These are phyloP conservation scores for Lithodes maja DNA, from an alignment of 2,888 invertebrate species.

Conservation along the genomic window DNA sequence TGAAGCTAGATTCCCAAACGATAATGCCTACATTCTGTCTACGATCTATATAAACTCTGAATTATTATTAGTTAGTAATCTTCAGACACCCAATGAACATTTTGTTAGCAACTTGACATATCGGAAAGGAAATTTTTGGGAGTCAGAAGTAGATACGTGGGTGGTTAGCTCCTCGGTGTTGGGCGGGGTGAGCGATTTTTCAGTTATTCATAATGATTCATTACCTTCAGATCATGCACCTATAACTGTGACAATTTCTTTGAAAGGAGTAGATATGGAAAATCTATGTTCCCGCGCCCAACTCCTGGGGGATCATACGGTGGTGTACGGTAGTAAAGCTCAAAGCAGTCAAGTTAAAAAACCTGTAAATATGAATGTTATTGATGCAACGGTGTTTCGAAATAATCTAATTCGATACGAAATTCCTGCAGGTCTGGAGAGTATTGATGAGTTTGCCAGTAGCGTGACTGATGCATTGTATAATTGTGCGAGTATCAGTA, in stretches of 20 bases:
- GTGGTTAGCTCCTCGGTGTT: background rate
- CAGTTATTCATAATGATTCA: background rate
- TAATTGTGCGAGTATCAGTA: slow-evolving; percentile 1
- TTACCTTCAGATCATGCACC: slow-evolving; percentile 25
- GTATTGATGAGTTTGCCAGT: background rate
- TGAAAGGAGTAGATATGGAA: background rate
- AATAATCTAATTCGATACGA: background rate
- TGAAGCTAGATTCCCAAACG: background rate
- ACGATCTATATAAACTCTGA: background rate
- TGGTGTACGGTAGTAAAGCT: too few relatives aligned
- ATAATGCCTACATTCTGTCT: slow-evolving; percentile 8
- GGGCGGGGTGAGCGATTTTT: background rate
- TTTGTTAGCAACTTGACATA: slow-evolving; percentile 5
- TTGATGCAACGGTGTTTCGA: slow-evolving; percentile 11
- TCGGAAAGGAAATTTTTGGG: background rate
- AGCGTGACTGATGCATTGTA: background rate
- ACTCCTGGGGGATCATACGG: background rate
- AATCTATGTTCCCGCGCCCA: background rate
- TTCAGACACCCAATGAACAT: background rate
- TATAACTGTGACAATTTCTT: background rate
- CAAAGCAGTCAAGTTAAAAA: background rate
- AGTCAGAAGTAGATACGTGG: slow-evolving; percentile 17
- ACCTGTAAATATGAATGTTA: background rate
- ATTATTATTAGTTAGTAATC: background rate
- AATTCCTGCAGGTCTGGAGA: background rate